These are phyloP conservation scores for Mesembrinibis cayennensis DNA, from an alignment of 2,113 vertebrate genomes.

Conservation along the genomic window DNA sequence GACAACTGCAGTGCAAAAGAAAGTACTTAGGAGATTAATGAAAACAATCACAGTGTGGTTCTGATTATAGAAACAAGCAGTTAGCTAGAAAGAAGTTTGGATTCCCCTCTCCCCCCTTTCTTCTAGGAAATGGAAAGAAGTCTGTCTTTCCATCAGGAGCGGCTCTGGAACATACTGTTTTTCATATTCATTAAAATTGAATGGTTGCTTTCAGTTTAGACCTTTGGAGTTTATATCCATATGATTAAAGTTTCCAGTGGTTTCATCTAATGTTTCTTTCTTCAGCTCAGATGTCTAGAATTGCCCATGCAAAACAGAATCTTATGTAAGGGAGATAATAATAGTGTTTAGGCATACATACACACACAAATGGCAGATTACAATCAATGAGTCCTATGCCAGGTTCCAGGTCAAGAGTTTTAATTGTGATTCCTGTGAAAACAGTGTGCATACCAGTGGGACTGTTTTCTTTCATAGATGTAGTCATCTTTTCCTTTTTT, in stretches of 20 bases:
- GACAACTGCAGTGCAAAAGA: background rate
- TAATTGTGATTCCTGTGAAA: background rate
- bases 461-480: background rate
- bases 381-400: background rate
- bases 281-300: background rate
- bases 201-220: background rate
- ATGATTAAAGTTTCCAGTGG: background rate
- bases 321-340: background rate
- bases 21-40: background rate
- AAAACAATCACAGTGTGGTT: background rate
- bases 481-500: background rate
- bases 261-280: background rate
- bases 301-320: background rate
- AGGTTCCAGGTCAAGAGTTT: background rate
- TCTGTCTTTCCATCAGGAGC: background rate
- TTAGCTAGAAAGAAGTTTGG: background rate
- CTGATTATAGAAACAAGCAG: background rate
- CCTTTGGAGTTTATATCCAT: background rate
- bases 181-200: background rate
- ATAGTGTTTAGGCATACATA: background rate
- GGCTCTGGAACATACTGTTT: background rate
- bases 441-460: background rate
- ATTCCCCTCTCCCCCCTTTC: background rate
- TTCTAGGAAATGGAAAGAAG: background rate
- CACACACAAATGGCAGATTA: rapidly evolving